Base-by-base conservation (phyloP, 2,113 vertebrate genomes). In the Clupea harengus region DNA sequence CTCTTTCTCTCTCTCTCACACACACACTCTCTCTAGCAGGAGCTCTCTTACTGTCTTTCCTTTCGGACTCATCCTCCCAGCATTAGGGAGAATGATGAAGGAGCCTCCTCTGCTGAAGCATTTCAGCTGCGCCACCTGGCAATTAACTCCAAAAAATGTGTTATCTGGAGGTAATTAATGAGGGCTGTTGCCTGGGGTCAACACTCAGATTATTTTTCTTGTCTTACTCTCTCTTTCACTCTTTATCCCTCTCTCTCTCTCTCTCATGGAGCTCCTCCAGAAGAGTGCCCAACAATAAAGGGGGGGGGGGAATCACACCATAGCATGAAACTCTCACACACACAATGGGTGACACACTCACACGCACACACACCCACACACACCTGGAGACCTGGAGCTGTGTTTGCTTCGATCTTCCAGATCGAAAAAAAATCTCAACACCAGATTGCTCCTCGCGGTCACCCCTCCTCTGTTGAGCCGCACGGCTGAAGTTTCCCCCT, bases 61-160 rank as follows among this genome's bases (percentile, higher is more conserved):
- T 72, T 72, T 28, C 25, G 9, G 10, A 72, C 28, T 32, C 25
- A 83, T 85, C 44, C 2, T 25, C 18, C 39, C 10, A 39, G 46
- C 57, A 39, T n/a, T 64, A 52, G 32, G 67, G 22, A 22, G 22
- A 10, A 25, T 81, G 81, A 89, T 86, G 57, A 86, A 80, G n/a
- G 81, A 22, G 25, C 39, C 20, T 57, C 22, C 86, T 50, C 86
- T 72, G 64, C 84, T 45, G 47, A 81, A 83, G 81, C 25, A 25
- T 39, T 83, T 39, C 44, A 28, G 81, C 49, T 50, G 45, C 60
- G 57, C 83, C 32, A 81, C 81, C 67, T 83, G 50, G 81, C 85
- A 89, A 80, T 87, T 88, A 88, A 83, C 52, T 88, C 86, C 82
- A 45, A 80, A 72, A 57, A 54, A 75, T 82, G n/a, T 72, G 64